Conservation (phyloP, 2,888 invertebrate genomes). For the Hypomecis atomaria region DNA sequence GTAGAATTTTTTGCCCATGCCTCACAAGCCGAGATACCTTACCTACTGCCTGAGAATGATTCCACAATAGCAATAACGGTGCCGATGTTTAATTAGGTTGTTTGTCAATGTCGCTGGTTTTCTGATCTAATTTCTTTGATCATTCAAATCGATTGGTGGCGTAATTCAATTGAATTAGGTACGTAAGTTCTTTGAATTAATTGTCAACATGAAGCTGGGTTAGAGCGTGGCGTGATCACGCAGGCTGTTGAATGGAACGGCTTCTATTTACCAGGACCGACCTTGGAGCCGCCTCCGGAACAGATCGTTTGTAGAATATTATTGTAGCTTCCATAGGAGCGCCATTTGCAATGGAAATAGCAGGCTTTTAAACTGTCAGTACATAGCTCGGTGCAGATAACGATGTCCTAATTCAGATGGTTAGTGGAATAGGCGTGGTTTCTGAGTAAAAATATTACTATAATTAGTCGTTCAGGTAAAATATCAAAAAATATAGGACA, state of each 20-base stretch:
- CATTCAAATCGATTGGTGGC: constrained; percentile 45
- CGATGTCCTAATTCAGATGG: constrained; percentile 3
- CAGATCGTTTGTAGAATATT: constrained; percentile 58
- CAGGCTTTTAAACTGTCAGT: constrained; percentile 20
- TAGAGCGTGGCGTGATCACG: constrained; percentile 55
- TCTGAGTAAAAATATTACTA: too few relatives aligned
- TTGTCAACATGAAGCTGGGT: constrained; percentile 56
- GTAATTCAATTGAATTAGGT: constrained; percentile 47
- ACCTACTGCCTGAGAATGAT: constrained; percentile 54
- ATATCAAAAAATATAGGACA: too few relatives aligned
- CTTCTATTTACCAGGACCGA: constrained; percentile 68
- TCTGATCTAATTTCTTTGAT: constrained; percentile 38
- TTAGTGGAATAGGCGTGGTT: background rate
- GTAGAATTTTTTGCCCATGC: constrained; percentile 64
- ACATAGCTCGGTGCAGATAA: background rate
- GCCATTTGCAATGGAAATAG: constrained; percentile 50
- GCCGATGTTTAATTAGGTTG: constrained; percentile 46
- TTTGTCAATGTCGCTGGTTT: constrained; percentile 43
- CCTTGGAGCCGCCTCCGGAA: constrained; percentile 72
- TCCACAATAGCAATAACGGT: constrained; percentile 52
- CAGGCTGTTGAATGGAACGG: constrained; percentile 59
- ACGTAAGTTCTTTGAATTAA: constrained; percentile 52
- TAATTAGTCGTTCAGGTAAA: too few relatives aligned
- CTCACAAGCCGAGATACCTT: constrained; percentile 52
- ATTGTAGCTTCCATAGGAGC: constrained; percentile 61